Base-by-base conservation (phyloP, 2,797 vertebrate species). In the Lagorchestes hirsutus region DNA sequence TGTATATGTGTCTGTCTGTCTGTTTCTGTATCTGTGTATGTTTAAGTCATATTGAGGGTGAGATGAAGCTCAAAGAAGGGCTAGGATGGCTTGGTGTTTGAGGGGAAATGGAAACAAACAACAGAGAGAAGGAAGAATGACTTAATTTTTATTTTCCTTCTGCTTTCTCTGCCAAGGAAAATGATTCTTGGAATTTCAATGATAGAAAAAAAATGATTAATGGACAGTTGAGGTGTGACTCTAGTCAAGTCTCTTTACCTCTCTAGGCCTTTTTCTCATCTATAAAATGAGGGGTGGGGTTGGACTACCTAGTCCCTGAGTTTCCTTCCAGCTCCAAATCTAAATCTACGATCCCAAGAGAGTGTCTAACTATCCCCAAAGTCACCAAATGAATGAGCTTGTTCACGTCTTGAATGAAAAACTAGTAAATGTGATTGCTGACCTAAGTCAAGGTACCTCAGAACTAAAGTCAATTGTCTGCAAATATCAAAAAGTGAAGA, bases 11-110 rank as follows among this genome's bases (percentile, higher is more conserved):
- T 67, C 1, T n/a, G 14, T 67, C 14, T 67, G 14, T n/a, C 1
- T 34, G 34, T 18, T 5, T 5, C 2, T 4, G 11, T 59, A 11
- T 28, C 0, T n/a, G 14, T 67, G 0, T 18, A 1, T 22, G 5
- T 74, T n/a, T 74, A 74, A 40, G 1, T 16, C 34, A 74, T 12
- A 74, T 18, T n/a, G 62, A n/a, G 34, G 62, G 14, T 67, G 34
- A 40, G 34, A n/a, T 1, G 22, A 40, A 4, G 13, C 14, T 74
- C 62, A 40, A 40, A 74, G 34, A 74, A 40, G 34, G 62, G 14
- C n/a, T 8, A 74, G 62, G 1, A 74, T 1, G 5, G 14, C 34
- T 74, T 74, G 62, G 14, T 74, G 5, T 74, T 74, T 74, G 34
- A 40, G 5, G 34, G 34, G 34, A 0, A 40, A 74, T 74, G 16